Percentiles rank a stretch among this genome's conserved stretches.
Evolutionary conservation across 1,140 invertebrate genomes (phyloP).

Genomic region (Drosophila sproati): DNA sequence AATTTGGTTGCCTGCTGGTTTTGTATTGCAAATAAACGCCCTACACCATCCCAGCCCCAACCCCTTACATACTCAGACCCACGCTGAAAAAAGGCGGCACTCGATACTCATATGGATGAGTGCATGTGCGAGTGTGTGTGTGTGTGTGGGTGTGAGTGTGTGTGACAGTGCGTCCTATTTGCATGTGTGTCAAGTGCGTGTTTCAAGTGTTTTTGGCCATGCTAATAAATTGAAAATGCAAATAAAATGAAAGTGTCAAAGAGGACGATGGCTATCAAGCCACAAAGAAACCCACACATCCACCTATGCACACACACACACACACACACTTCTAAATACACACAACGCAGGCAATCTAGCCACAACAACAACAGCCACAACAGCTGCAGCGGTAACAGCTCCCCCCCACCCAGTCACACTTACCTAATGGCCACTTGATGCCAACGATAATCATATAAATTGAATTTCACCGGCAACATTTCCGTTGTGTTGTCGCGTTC

Average conservation of each 20-base stretch:
- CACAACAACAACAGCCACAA: conserved; percentile 28
- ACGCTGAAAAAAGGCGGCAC: conserved; percentile 11
- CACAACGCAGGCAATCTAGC: conserved; percentile 21
- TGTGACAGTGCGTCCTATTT: conserved; percentile 49
- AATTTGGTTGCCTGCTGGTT: conserved; percentile 67
- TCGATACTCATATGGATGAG: conserved; percentile 50
- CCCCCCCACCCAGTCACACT: conserved; percentile 7
- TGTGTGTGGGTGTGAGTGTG: conserved; percentile 12
- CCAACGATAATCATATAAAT: conserved; percentile 84
- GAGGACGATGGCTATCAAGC: conserved; percentile 55
- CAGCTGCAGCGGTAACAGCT: conserved; percentile 11
- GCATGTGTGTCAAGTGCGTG: conserved; percentile 71
- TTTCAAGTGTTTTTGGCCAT: conserved; percentile 35
- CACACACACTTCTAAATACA: conserved; percentile 25
- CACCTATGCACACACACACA: conserved; percentile 5
- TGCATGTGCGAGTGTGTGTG: conserved; percentile 2
- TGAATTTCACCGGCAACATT: conserved; percentile 84
- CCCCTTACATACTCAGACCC: not conserved
- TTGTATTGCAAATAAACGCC: conserved; percentile 41
- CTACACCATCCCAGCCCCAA: not conserved
- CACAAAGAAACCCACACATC: conserved; percentile 42
- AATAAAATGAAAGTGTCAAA: conserved; percentile 78
- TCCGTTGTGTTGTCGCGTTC: conserved; percentile 82
- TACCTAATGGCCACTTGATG: conserved; percentile 84
- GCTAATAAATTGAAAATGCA: conserved; percentile 83